Evolutionary conservation across 2,888 invertebrate species (phyloP).

Genomic region (Plusia festucae): DNA sequence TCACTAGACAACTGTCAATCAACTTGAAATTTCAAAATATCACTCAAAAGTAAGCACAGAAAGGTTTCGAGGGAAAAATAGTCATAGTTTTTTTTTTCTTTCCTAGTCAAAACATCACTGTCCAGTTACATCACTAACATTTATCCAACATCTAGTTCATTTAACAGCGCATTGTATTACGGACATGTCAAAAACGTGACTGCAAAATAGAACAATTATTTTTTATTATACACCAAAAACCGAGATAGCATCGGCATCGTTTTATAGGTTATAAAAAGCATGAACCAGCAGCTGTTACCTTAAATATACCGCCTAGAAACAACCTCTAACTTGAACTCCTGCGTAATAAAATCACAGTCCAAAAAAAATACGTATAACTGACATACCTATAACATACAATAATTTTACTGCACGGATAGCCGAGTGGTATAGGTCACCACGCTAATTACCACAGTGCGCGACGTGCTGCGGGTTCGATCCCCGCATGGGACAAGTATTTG

Average conservation of each 20-base stretch:
- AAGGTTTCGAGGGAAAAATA: neutral
- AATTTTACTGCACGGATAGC: too few species aligned
- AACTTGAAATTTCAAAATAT: neutral
- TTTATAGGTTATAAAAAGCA: slow-evolving; percentile 26
- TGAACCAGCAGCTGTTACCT: slow-evolving; percentile 21
- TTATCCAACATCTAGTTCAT: neutral
- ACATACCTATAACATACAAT: neutral
- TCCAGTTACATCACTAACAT: too few species aligned
- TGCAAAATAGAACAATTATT: slow-evolving; percentile 33
- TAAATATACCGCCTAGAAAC: slow-evolving; percentile 24
- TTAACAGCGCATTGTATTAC: slow-evolving; percentile 2
- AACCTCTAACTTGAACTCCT: slow-evolving; percentile 38
- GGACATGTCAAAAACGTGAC: slow-evolving; percentile 1
- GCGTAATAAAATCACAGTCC: slow-evolving; percentile 15
- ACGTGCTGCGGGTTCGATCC: too few species aligned
- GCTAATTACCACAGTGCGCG: too few species aligned
- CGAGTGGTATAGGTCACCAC: too few species aligned
- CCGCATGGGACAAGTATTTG: too few species aligned
- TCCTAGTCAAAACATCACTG: neutral
- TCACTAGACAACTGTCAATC: too few species aligned
- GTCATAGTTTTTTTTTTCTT: neutral
- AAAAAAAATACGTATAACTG: slow-evolving; percentile 28
- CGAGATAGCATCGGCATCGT: slow-evolving; percentile 19
- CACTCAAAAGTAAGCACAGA: neutral
- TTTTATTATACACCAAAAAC: slow-evolving; percentile 23